Conservation (phyloP, 2,888 invertebrate species). For the Lasioglossum zephyrum region DNA sequence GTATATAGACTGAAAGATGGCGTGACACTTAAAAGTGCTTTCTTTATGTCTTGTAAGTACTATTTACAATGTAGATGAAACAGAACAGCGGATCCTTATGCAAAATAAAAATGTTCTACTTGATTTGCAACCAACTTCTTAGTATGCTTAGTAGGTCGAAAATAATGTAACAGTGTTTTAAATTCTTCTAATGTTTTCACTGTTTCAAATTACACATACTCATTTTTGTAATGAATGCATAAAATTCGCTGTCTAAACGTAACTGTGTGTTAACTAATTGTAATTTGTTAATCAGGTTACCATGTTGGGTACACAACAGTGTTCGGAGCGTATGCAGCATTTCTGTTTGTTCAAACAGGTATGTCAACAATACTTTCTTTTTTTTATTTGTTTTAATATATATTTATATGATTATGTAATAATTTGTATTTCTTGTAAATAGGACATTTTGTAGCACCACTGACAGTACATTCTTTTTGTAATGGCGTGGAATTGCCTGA, state of each 20-base stretch:
- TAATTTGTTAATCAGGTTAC: constrained; percentile 87
- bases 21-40: constrained; percentile 88
- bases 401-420: constrained; percentile 8
- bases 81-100: too few species aligned
- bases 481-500: constrained; percentile 99
- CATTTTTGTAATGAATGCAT: too few species aligned
- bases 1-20: constrained; percentile 91
- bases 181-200: too few species aligned
- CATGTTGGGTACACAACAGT: constrained; percentile 96
- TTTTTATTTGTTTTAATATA: constrained; percentile 32
- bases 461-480: constrained; percentile 96
- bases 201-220: too few species aligned
- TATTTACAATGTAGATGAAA: constrained; percentile 11
- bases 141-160: too few species aligned
- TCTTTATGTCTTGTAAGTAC: constrained; percentile 90
- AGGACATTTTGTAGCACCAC: constrained; percentile 95
- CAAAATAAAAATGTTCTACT: too few species aligned
- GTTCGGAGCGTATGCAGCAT: constrained; percentile 98
- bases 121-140: too few species aligned
- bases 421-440: constrained; percentile 72
- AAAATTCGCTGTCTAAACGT: too few species aligned
- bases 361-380: constrained; percentile 64
- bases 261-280: constrained; percentile 9
- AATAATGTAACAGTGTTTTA: too few species aligned
- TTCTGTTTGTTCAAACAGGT: constrained; percentile 94